Percentiles rank a stretch among this genome's conserved stretches.
Evolutionary conservation across 1,140 invertebrate species (phyloP).

Genomic region (Teleogryllus occipitalis): DNA sequence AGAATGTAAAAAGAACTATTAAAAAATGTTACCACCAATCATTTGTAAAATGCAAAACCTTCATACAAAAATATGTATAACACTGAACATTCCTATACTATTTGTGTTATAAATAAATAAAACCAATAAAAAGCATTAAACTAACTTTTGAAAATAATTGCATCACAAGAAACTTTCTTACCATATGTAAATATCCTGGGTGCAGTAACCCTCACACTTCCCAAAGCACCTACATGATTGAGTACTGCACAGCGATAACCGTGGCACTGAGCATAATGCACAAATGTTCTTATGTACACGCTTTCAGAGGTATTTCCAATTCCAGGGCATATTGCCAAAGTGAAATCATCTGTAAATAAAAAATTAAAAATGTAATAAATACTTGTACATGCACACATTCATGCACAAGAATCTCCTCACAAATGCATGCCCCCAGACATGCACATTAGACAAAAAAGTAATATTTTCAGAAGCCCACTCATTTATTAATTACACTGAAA

Average conservation of each 20-base stretch:
- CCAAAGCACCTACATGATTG: constrained; percentile 86
- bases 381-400: background rate
- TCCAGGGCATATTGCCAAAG: constrained; percentile 82
- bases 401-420: no score
- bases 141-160: background rate
- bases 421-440: no score
- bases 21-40: no score
- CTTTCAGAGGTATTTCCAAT: constrained; percentile 90
- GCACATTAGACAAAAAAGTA: no score
- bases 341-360: constrained; percentile 65
- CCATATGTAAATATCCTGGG: constrained; percentile 85
- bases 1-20: no score
- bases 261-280: constrained; percentile 78
- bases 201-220: constrained; percentile 75
- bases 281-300: constrained; percentile 86
- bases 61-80: no score
- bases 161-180: constrained; percentile 40
- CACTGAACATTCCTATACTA: no score
- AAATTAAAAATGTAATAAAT: constrained; percentile 9
- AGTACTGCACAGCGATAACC: constrained; percentile 88
- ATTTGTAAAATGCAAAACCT: no score
- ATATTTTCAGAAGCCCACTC: no score
- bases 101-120: no score
- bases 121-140: no score
- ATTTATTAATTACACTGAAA: no score